Conservation (phyloP, 2,113 vertebrate species). For the Halichoerus grypus region DNA sequence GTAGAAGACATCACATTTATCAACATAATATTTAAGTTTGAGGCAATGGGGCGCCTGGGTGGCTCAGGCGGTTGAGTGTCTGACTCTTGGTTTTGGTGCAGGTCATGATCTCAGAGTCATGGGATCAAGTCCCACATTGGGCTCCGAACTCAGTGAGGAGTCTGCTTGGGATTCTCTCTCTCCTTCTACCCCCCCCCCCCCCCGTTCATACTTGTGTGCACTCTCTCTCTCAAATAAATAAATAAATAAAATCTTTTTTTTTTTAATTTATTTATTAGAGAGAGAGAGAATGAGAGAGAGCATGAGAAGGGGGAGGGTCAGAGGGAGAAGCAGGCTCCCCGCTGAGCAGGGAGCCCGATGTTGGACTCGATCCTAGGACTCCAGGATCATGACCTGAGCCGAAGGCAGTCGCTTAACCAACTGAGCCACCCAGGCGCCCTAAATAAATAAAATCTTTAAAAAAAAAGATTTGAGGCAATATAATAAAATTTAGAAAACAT, state of each 20-base stretch:
- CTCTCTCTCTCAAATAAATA: background rate
- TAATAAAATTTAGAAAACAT: constrained; percentile 31
- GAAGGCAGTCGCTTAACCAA: no score
- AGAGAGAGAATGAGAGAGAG: no score
- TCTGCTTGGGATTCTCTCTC: background rate
- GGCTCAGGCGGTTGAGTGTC: background rate
- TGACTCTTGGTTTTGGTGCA: background rate
- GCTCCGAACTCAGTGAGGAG: background rate
- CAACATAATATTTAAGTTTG: constrained; percentile 38
- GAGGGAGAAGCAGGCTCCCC: no score
- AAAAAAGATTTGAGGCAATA: constrained; percentile 34
- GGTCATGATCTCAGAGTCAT: background rate
- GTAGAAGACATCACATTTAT: constrained; percentile 10
- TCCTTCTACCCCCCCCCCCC: background rate
- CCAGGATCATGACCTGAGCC: no score
- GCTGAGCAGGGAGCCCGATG: no score
- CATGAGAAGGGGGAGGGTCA: no score
- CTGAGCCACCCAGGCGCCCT: background rate
- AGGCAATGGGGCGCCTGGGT: background rate
- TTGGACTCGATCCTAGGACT: no score
- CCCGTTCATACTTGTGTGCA: accelerated
- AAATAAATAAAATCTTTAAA: background rate
- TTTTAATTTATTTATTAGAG: no score
- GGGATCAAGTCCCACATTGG: background rate
- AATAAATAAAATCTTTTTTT: background rate